Base-by-base conservation (phyloP, 2,113 vertebrate genomes). In the Zootoca vivipara region DNA sequence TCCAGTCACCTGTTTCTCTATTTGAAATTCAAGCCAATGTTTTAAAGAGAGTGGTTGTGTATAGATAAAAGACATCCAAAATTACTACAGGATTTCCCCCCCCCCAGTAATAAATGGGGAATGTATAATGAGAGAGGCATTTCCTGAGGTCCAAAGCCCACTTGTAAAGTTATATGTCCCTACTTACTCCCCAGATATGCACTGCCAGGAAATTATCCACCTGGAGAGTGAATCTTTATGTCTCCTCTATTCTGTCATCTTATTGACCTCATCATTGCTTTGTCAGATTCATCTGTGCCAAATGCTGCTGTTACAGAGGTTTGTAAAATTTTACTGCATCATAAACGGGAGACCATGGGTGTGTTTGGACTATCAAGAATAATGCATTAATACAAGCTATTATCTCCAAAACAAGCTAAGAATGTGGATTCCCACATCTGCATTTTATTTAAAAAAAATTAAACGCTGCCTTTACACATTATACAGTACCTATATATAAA, bases 111-210 rank as follows among this genome's bases (percentile, higher is more conserved):
- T 83, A 90, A 70, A 91, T 87, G 58, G 58, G 46, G 87, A 88
- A 86, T 93, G 89, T 82, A 83, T 88, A 93, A 95, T 93, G 95
- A 91, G 83, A 87, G 94, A 92, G 88, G 86, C 56, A 86, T 94
- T 93, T 96, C 92, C 91, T 88, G 72, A 80, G 35, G 46, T 72
- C 85, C 42, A 65, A 33, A 33, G 38, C 10, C 24, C 20, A 40
- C 58, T 18, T 12, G 13, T 73, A 87, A 81, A 87, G 67, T 81
- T 80, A 72, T 65, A 80, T 20, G 35, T 12, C 52, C 15, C 35
- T 46, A n/a, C 52, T 24, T 56, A 77, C 67, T 65, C 64, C 30
- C 46, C n/a, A 7, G 16, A 83, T 77, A 65, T 69, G 33, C 83
- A 75, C 35, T 83, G 73, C 80, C 58, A 83, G 16, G 62, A 77